A percentile compares a stretch with the other conserved stretches of the same genome.
Evolutionary conservation across 2,888 invertebrate species (phyloP).

Genomic region (Lepas anatifera): DNA sequence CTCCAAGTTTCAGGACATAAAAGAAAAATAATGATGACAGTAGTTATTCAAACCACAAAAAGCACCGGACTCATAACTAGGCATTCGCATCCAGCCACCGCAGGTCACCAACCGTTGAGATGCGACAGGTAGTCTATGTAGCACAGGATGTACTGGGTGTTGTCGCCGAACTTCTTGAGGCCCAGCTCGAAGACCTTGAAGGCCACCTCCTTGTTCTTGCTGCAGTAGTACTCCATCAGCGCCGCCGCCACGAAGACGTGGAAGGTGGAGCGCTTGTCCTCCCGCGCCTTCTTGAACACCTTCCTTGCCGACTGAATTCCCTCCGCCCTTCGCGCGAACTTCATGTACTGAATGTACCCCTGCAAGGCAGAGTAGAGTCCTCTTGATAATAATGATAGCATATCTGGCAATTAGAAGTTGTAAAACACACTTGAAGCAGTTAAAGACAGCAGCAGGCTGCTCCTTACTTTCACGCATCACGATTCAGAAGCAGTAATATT

Average conservation of each 20-base stretch:
- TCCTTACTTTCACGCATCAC: no score
- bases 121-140: conserved; percentile 96
- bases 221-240: conserved; percentile 98
- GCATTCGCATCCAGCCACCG: no score
- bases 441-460: no score
- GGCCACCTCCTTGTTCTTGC: conserved; percentile 93
- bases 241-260: conserved; percentile 96
- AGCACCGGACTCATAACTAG: no score
- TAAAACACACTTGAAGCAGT: no score
- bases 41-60: no score
- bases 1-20: no score
- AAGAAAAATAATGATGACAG: no score
- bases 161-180: conserved; percentile 87
- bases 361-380: no score
- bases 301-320: conserved; percentile 92
- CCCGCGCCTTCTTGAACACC: conserved; percentile 89
- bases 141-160: conserved; percentile 86
- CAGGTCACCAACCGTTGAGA: conserved; percentile 65
- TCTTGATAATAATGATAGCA: no score
- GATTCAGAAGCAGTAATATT: no score
- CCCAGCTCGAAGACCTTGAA: conserved; percentile 95
- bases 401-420: no score
- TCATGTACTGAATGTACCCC: conserved; percentile 98
- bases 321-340: conserved; percentile 91
- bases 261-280: conserved; percentile 67